Percentiles rank a stretch among this genome's conserved stretches.
Evolutionary conservation across 2,113 vertebrate species (phyloP).

Genomic region (Serinus canaria): DNA sequence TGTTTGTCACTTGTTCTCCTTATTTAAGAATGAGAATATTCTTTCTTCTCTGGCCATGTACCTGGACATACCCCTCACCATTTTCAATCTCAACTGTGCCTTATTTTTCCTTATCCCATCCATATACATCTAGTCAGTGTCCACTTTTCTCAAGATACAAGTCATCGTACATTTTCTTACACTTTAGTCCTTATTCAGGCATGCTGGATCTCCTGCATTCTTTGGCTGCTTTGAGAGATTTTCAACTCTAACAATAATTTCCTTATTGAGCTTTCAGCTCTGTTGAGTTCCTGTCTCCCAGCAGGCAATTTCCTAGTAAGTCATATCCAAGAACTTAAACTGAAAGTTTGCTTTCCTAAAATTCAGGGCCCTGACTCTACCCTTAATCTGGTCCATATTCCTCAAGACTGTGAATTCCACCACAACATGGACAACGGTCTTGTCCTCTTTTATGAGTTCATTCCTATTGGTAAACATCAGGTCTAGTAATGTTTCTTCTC

Average conservation of each 20-base stretch:
- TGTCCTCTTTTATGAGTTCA: background rate
- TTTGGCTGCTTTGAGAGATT: background rate
- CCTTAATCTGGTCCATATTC: background rate
- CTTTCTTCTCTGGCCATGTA: background rate
- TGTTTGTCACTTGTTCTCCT: background rate
- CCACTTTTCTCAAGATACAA: background rate
- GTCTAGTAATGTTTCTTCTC: background rate
- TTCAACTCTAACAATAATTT: background rate
- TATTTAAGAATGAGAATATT: background rate
- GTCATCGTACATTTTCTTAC: background rate
- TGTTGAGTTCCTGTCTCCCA: background rate
- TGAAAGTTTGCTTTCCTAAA: background rate
- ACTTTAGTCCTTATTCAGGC: background rate
- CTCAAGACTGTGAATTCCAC: background rate
- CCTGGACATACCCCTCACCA: background rate
- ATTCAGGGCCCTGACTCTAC: background rate
- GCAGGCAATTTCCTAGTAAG: background rate
- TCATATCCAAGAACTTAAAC: background rate
- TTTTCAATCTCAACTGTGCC: background rate
- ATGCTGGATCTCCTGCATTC: background rate
- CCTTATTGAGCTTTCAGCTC: background rate
- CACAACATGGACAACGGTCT: rapidly evolving
- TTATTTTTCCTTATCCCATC: background rate
- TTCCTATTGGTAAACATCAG: background rate
- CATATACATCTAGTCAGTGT: background rate